Evolutionary conservation across 1,140 invertebrate species (phyloP).

Genomic region (Drosophila mauritiana): DNA sequence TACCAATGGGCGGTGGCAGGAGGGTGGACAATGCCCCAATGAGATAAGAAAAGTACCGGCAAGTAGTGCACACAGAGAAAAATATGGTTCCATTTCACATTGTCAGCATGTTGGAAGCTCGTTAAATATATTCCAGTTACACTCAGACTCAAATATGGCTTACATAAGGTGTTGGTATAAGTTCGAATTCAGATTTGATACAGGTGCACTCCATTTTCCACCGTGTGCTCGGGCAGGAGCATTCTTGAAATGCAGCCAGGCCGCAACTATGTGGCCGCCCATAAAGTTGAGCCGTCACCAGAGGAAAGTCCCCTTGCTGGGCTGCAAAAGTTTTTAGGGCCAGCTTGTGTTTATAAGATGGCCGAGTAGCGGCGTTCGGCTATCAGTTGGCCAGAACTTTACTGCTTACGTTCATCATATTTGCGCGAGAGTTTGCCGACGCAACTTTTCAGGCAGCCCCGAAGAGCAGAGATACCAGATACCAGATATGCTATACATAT

Average conservation of each 20-base stretch:
- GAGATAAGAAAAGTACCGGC: constrained; percentile 47
- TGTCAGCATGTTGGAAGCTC: too few species aligned
- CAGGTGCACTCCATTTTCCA: not conserved
- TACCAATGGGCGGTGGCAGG: constrained; percentile 8
- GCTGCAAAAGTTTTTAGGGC: constrained; percentile 57
- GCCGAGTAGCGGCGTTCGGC: constrained; percentile 52
- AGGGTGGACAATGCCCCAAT: constrained; percentile 31
- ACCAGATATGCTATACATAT: constrained; percentile 40
- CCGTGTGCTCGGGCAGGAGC: constrained; percentile 27
- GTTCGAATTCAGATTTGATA: too few species aligned
- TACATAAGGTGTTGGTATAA: too few species aligned
- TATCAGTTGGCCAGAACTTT: constrained; percentile 81
- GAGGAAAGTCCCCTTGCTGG: constrained; percentile 33
- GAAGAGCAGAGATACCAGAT: constrained; percentile 6
- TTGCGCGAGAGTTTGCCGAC: constrained; percentile 68
- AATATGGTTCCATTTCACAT: too few species aligned
- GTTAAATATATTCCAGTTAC: too few species aligned
- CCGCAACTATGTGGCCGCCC: constrained; percentile 56
- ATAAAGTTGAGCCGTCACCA: constrained; percentile 77
- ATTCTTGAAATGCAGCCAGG: constrained; percentile 76
- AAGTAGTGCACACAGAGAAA: not conserved
- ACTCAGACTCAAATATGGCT: too few species aligned
- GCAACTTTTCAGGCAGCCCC: constrained; percentile 25
- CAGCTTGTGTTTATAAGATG: constrained; percentile 61
- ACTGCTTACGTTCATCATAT: constrained; percentile 82